phyloP scores from a whole-genome alignment of 2,888 invertebrate species.

The Hoplodrina ambigua region DNA sequence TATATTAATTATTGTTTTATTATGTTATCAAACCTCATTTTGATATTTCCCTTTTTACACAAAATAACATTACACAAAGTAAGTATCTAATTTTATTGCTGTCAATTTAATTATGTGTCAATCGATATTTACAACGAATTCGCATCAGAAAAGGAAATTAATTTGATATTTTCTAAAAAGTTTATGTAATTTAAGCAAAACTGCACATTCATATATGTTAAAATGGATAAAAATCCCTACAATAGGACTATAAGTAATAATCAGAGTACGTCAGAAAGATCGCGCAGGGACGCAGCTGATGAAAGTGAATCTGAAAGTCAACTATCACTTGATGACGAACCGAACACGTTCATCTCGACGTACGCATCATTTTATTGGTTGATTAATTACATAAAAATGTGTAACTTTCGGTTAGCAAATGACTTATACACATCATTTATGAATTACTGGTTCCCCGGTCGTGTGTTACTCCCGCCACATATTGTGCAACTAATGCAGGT shows the following conservation, averaged over 20 bases:
- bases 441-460: slow-evolving; percentile 73
- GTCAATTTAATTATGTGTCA: slow-evolving; percentile 35
- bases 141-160: slow-evolving; percentile 31
- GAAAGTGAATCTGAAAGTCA: slow-evolving; percentile 42
- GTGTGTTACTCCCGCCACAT: slow-evolving; percentile 74
- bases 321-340: slow-evolving; percentile 69
- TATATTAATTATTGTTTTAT: slow-evolving; percentile 67
- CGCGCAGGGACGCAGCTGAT: slow-evolving; percentile 57
- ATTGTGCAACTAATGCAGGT: slow-evolving; percentile 76
- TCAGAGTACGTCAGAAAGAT: slow-evolving; percentile 63
- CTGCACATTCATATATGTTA: slow-evolving; percentile 62
- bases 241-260: slow-evolving; percentile 71
- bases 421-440: slow-evolving; percentile 75
- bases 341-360: slow-evolving; percentile 68
- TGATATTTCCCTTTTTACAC: neutral
- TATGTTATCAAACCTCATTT: slow-evolving; percentile 1
- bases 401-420: slow-evolving; percentile 75
- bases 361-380: slow-evolving; percentile 82
- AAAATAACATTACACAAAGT: neutral
- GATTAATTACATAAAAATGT: slow-evolving; percentile 78
- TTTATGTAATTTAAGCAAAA: slow-evolving; percentile 69
- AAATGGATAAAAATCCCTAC: slow-evolving; percentile 75
- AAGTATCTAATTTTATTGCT: neutral
- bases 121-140: slow-evolving; percentile 21
- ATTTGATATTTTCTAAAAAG: slow-evolving; percentile 57